Evolutionary conservation across 2,113 vertebrate genomes (phyloP).

Genomic region (Sinocyclocheilus rhinocerous): DNA sequence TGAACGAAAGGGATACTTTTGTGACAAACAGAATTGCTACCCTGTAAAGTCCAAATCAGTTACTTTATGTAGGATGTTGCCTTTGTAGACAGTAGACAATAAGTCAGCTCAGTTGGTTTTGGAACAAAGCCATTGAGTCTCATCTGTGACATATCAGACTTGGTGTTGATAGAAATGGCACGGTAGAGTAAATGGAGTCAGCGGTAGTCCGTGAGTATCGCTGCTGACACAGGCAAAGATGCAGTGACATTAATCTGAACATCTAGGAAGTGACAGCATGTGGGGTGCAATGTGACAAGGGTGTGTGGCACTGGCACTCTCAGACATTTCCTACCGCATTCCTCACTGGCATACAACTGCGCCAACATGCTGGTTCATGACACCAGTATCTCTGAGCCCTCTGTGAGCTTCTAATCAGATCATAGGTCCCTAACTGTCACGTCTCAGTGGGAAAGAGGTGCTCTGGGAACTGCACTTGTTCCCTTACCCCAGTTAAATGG

Average conservation of each 20-base stretch:
- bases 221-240: not conserved
- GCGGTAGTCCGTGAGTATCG: not conserved
- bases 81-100: not conserved
- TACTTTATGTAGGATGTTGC: not conserved
- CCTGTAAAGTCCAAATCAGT: not conserved
- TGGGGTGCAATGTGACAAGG: not conserved
- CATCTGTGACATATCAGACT: not conserved
- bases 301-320: constrained; percentile 11
- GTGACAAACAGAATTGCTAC: not conserved
- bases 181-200: not conserved
- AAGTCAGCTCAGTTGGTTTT: not conserved
- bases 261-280: not conserved
- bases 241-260: constrained; percentile 24
- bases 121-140: not conserved
- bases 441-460: not conserved
- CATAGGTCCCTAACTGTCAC: not conserved
- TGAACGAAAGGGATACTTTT: not conserved
- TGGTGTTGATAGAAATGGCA: not conserved
- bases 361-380: constrained; percentile 31
- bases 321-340: constrained; percentile 17
- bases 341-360: not conserved
- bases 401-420: constrained; percentile 38
- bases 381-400: constrained; percentile 26
- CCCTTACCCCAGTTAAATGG: not conserved
- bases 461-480: not conserved